Percentiles rank a stretch among this genome's conserved stretches.
Evolutionary conservation across 23 tunicate genomes (phyloP).

Genomic region (Styela plicata): DNA sequence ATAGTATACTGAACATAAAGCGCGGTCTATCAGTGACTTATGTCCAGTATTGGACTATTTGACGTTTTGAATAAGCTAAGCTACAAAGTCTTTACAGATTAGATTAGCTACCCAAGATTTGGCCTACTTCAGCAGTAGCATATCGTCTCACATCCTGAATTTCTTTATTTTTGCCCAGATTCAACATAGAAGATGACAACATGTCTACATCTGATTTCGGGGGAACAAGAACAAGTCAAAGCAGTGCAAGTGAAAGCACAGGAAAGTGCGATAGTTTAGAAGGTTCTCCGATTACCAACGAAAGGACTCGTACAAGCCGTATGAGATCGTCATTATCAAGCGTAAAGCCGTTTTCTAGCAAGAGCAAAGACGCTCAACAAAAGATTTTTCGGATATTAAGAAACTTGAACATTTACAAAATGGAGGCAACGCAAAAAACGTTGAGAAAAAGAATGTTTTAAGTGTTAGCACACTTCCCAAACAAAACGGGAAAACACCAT

Average conservation of each 20-base stretch:
- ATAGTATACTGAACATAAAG: too few relatives aligned
- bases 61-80: too few relatives aligned
- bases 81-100: too few relatives aligned
- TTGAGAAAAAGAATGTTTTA: not conserved
- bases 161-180: not conserved
- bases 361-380: not conserved
- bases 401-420: not conserved
- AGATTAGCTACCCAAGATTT: too few relatives aligned
- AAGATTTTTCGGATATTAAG: not conserved
- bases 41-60: too few relatives aligned
- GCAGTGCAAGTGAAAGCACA: conserved; percentile 31
- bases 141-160: not conserved
- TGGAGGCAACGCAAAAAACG: not conserved
- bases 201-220: conserved; percentile 24
- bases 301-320: not conserved
- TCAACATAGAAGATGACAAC: conserved; percentile 35
- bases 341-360: not conserved
- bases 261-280: conserved; percentile 18
- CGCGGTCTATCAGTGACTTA: too few relatives aligned
- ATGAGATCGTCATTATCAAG: not conserved
- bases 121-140: too few relatives aligned
- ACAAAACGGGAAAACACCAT: not conserved
- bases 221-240: conserved; percentile 28
- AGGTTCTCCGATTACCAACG: conserved; percentile 19
- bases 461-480: conserved; percentile 9